Conservation (phyloP, 1,140 invertebrate genomes). For the Onthophagus taurus region DNA sequence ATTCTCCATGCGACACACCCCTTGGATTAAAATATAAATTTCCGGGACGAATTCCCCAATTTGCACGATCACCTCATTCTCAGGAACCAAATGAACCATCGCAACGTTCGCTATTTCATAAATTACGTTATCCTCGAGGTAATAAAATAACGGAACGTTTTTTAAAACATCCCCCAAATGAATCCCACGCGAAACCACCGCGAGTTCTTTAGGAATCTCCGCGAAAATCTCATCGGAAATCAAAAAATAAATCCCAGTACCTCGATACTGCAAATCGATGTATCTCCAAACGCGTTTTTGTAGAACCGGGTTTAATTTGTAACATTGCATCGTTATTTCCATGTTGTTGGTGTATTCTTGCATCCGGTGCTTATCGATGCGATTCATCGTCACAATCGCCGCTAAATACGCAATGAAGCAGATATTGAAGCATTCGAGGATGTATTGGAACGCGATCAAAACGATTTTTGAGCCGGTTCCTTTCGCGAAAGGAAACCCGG, state of each 20-base stretch:
- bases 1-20: background rate
- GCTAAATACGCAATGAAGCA: background rate
- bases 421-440: background rate
- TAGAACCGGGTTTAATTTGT: background rate
- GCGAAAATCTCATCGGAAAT: background rate
- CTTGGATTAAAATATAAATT: conserved; percentile 6
- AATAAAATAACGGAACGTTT: conserved; percentile 4
- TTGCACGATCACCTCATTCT: conserved; percentile 7
- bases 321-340: conserved; percentile 2
- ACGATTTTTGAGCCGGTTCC: background rate
- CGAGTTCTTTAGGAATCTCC: conserved; percentile 5
- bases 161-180: background rate
- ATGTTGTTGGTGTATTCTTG: background rate
- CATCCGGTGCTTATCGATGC: background rate
- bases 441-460: background rate
- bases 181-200: background rate
- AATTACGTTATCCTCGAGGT: background rate
- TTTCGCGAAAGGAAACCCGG: background rate
- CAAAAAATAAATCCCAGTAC: background rate
- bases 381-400: background rate
- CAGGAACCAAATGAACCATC: background rate
- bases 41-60: conserved; percentile 14
- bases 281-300: conserved; percentile 4
- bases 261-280: conserved; percentile 2
- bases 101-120: background rate